These are phyloP conservation scores for Limanda limanda DNA, from an alignment of 2,113 vertebrate species.

Conservation along the genomic window DNA sequence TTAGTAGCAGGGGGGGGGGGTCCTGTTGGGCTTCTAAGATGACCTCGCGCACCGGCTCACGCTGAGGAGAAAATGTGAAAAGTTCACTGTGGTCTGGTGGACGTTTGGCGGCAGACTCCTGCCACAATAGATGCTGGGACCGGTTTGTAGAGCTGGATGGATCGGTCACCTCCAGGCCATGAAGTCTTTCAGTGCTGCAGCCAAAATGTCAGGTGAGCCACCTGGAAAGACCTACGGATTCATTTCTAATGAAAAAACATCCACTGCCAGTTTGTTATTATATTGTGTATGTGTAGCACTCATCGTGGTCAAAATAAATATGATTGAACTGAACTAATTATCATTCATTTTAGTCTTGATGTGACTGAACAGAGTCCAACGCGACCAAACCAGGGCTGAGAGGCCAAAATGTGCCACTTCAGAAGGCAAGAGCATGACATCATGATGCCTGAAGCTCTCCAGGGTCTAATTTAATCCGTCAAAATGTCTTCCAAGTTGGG, in stretches of 20 bases:
- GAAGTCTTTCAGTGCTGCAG: neutral
- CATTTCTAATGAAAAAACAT: neutral
- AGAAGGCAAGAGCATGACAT: conserved; percentile 51
- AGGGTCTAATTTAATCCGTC: conserved; percentile 48
- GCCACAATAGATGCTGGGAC: conserved; percentile 23
- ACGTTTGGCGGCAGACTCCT: conserved; percentile 42
- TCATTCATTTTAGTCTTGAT: neutral
- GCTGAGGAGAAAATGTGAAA: conserved; percentile 82
- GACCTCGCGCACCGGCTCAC: conserved; percentile 61
- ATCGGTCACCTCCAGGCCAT: neutral
- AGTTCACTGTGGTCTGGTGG: conserved; percentile 68
- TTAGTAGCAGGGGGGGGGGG: conserved; percentile 59
- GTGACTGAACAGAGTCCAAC: conserved; percentile 31
- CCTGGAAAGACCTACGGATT: conserved; percentile 11
- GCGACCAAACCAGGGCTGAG: neutral
- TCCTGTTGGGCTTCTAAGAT: conserved; percentile 64
- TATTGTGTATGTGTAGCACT: neutral
- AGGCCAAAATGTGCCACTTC: conserved; percentile 45
- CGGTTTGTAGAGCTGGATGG: neutral
- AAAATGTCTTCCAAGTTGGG: conserved; percentile 44
- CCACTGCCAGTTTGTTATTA: neutral
- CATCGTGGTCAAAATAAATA: conserved; percentile 4
- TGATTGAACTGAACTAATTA: conserved; percentile 21
- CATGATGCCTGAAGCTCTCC: conserved; percentile 37
- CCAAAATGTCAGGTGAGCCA: conserved; percentile 21